Percentiles rank a stretch among this genome's conserved stretches.
phyloP scores from a whole-genome alignment of 2,113 vertebrate genomes.

The Centropus unirufus region DNA sequence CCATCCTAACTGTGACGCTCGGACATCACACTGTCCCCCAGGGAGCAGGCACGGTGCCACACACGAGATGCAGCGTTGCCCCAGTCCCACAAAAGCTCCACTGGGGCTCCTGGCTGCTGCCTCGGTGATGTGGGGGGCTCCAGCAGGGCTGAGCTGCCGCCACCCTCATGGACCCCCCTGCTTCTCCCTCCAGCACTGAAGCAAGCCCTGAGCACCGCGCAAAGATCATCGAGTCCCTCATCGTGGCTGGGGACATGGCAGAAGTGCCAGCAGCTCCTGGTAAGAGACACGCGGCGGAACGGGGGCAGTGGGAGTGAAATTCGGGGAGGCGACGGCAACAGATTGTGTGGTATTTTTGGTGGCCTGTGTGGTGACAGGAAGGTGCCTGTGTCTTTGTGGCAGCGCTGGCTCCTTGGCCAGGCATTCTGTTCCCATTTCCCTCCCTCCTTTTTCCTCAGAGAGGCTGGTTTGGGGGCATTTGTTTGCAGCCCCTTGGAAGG shows the following conservation, averaged over 20 bases:
- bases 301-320: fast-evolving
- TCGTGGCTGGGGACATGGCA: conserved; percentile 64
- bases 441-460: not conserved
- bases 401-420: not conserved
- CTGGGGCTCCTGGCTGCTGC: fast-evolving
- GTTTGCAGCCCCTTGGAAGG: not conserved
- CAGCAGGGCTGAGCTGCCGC: fast-evolving
- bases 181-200: conserved; percentile 63
- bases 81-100: not conserved
- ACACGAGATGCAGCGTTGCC: fast-evolving
- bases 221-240: conserved; percentile 82
- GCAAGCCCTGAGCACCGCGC: conserved; percentile 76
- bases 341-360: fast-evolving
- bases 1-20: not conserved
- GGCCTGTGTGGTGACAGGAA: not conserved
- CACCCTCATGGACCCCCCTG: not conserved
- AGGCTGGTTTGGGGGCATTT: not conserved
- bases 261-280: conserved; percentile 81
- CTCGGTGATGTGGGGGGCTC: fast-evolving
- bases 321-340: not conserved
- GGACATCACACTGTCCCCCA: fast-evolving
- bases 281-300: not conserved
- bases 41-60: fast-evolving
- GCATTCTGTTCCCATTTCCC: not conserved
- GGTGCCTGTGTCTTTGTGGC: fast-evolving